Conservation (phyloP, 2,113 vertebrate genomes). For the Cromileptes altivelis region DNA sequence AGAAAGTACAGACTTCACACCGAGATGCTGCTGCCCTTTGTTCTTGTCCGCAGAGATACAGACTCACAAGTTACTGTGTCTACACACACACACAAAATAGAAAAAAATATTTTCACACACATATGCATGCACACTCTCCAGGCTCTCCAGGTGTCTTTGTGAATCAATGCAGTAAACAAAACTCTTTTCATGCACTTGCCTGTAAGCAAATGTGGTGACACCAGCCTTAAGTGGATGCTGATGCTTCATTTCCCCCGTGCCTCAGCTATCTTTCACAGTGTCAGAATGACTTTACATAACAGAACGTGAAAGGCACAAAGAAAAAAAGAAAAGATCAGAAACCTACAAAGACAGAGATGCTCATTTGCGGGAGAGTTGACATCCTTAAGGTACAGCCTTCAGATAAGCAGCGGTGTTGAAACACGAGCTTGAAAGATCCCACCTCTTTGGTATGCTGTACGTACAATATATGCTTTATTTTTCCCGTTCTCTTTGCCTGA, state of each 20-base stretch:
- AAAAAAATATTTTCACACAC: constrained; percentile 4
- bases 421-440: constrained; percentile 12
- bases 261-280: not conserved
- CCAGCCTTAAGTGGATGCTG: constrained; percentile 48
- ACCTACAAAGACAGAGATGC: not conserved
- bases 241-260: constrained; percentile 34
- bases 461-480: constrained; percentile 34
- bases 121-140: not conserved
- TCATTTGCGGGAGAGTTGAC: constrained; percentile 21
- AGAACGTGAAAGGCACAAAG: not conserved
- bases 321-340: constrained; percentile 4
- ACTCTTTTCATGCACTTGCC: constrained; percentile 32
- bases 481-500: constrained; percentile 45
- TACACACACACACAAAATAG: not conserved
- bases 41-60: constrained; percentile 20
- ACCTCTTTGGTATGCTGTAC: constrained; percentile 68
- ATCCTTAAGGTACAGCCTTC: constrained; percentile 7
- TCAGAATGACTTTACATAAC: constrained; percentile 6
- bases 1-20: not conserved
- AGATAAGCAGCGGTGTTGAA: constrained; percentile 26
- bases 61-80: not conserved
- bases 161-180: constrained; percentile 34
- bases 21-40: constrained; percentile 39
- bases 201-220: constrained; percentile 34
- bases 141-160: constrained; percentile 41